These are phyloP conservation scores for Galeopsomyia nigrocyanea DNA, from an alignment of 2,888 invertebrate genomes.

Conservation along the genomic window DNA sequence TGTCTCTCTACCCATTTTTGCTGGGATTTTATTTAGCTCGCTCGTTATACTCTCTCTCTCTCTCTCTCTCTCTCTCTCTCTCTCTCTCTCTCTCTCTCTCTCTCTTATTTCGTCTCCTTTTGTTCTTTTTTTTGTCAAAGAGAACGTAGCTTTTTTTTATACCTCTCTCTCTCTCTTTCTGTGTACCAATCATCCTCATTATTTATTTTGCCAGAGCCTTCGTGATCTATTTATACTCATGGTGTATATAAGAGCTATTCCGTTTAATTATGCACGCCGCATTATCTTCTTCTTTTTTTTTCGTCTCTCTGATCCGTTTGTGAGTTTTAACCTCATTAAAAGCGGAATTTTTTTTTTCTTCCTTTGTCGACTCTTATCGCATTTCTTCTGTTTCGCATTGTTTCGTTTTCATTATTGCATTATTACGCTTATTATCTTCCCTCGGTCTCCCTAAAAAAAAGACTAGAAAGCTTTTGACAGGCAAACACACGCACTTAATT, in stretches of 20 bases:
- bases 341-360: background rate
- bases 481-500: no score
- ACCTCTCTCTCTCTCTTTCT: constrained; percentile 6
- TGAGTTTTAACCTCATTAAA: constrained; percentile 11
- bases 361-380: no score
- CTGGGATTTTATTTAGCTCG: background rate
- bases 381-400: background rate
- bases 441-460: no score
- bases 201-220: constrained; percentile 27
- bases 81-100: background rate
- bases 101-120: no score
- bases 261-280: no score
- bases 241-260: no score
- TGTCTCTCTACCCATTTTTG: background rate
- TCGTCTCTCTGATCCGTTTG: constrained; percentile 6
- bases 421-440: no score
- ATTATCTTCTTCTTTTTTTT: background rate
- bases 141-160: no score
- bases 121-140: no score
- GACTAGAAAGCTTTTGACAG: no score
- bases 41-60: constrained; percentile 20
- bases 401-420: constrained; percentile 1
- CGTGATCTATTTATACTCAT: constrained; percentile 13
- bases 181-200: constrained; percentile 34
- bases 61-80: no score